Evolutionary conservation across 1,140 invertebrate species (phyloP), one percentile per base, ranked within the genome.

Genomic region (Polypedilum pembai): DNA sequence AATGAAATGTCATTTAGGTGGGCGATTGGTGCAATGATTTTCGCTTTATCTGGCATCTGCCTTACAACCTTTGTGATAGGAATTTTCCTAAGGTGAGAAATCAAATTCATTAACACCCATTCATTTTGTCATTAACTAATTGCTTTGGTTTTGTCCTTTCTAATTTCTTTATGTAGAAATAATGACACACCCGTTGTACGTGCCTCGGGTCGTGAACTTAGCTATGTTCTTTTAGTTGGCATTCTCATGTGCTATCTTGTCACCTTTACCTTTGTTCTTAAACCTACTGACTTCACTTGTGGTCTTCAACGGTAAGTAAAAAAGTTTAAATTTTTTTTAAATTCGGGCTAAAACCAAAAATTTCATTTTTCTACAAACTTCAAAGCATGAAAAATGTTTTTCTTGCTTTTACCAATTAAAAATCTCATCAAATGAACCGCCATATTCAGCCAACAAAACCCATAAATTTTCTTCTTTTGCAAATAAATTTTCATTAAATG

Each of bases 221-320:
- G 91, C 76, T 94, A 92, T 80, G 90, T 96, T 3, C 86, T 97
- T 63, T 84, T 97, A n/a, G 87, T 86, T 20, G 95, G 94, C 4
- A 93, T 96, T 77, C 86, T 96, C 69, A 87, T 95, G 81, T 96
- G 94, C 83, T 97, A 95, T 83, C 86, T 89, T 72, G 90, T 96
- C 75, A 95, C 94, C 4, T 95, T 94, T 80, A 86, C 90, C 1
- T 85, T 96, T 10, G 89, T 95, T 4, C 81, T 94, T 10, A 87
- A 89, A 75, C 92, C 92, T 0, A 91, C 87, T 7, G 87, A 93
- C 80, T 80, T 91, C 74, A 88, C 92, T 24, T 93, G 91, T 79
- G 87, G 89, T 15, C 83, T 93, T 73, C 91, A 93, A 80, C 86
- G 91, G 91, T 92, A 83, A 83, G 80, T 78, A 69, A 33, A 33